These are phyloP conservation scores for Verasper variegatus DNA, from an alignment of 2,113 vertebrate species.

Conservation along the genomic window DNA sequence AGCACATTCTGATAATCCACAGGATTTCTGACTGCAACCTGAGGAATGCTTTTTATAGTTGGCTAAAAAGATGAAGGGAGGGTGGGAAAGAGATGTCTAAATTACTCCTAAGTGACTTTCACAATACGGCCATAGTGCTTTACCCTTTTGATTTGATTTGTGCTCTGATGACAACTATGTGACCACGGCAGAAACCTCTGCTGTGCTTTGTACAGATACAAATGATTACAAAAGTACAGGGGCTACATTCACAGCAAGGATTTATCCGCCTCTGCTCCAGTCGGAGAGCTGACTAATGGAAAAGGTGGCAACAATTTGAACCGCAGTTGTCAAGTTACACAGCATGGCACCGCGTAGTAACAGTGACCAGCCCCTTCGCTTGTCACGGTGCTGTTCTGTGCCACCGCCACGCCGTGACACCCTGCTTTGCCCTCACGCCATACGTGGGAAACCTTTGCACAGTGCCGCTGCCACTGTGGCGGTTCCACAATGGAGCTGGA, in stretches of 20 bases:
- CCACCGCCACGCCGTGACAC: constrained; percentile 17
- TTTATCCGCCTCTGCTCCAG: neutral
- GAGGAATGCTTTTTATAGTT: constrained; percentile 47
- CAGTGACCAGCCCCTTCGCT: constrained; percentile 27
- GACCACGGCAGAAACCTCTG: constrained; percentile 24
- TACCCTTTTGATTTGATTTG: neutral
- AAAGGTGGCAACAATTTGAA: constrained; percentile 52
- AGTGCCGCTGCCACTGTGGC: constrained; percentile 48
- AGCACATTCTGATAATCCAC: constrained; percentile 55
- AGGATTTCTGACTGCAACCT: constrained; percentile 43
- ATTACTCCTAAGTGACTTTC: neutral
- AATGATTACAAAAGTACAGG: constrained; percentile 3
- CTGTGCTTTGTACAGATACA: neutral
- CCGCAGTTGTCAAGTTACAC: constrained; percentile 36
- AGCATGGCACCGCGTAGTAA: constrained; percentile 19
- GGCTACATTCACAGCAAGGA: constrained; percentile 3
- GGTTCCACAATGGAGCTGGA: constrained; percentile 66
- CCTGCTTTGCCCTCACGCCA: constrained; percentile 53
- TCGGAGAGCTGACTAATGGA: constrained; percentile 35
- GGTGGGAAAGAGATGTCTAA: neutral
- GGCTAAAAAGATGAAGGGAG: constrained; percentile 12
- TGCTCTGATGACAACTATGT: neutral
- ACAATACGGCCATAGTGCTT: too few species aligned
- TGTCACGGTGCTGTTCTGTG: constrained; percentile 16
- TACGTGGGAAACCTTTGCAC: constrained; percentile 70